Conservation (phyloP, 2,888 invertebrate species). For the Lithophane ornitopus region DNA sequence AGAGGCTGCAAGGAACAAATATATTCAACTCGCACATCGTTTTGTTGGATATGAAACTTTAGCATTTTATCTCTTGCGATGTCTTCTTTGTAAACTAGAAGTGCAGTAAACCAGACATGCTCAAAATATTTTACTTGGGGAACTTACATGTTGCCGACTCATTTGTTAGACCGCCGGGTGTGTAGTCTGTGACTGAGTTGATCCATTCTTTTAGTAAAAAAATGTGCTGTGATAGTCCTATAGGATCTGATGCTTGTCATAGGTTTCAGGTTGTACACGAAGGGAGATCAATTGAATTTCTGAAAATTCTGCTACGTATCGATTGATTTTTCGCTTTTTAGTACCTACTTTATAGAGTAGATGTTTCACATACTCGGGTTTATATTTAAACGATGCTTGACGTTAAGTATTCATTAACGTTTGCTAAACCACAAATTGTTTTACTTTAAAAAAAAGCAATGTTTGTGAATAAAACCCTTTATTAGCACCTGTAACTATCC, state of each 20-base stretch:
- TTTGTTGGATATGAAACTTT: conserved; percentile 39
- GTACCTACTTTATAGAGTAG: too few relatives aligned
- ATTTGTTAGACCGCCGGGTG: too few relatives aligned
- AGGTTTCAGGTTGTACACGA: not conserved
- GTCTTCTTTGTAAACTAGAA: conserved; percentile 40
- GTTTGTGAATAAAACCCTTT: too few relatives aligned
- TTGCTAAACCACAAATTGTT: too few relatives aligned
- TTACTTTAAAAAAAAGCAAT: too few relatives aligned
- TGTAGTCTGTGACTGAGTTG: not conserved
- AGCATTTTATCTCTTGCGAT: conserved; percentile 35
- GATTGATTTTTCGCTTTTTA: not conserved
- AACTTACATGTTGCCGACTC: conserved; percentile 4
- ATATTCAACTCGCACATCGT: conserved; percentile 7
- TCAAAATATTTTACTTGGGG: conserved; percentile 39
- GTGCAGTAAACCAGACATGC: conserved; percentile 38
- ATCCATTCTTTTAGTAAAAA: not conserved
- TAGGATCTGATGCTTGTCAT: not conserved
- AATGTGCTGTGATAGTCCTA: not conserved
- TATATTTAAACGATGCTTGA: not conserved
- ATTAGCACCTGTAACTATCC: too few relatives aligned
- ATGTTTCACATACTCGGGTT: not conserved
- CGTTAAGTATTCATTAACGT: not conserved
- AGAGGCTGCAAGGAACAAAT: conserved; percentile 19
- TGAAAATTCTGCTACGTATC: not conserved
- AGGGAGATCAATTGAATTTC: too few relatives aligned